These are phyloP conservation scores for Cerceris ruficornis DNA, from an alignment of 2,888 invertebrate species.

Conservation along the genomic window DNA sequence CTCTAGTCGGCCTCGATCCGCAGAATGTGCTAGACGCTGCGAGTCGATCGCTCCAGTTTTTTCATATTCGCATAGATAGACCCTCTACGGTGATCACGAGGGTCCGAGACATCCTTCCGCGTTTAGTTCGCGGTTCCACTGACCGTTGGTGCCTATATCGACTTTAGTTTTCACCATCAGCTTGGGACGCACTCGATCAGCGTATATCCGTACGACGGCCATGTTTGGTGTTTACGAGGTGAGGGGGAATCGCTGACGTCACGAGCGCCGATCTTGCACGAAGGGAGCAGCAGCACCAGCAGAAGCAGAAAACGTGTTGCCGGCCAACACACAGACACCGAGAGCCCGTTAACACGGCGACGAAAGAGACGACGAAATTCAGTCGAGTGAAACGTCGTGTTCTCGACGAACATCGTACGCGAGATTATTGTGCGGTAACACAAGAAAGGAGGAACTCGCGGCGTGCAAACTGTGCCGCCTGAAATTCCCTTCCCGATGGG, in stretches of 20 bases:
- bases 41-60: conserved; percentile 67
- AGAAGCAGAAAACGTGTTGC: conserved; percentile 67
- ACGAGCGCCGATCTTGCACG: conserved; percentile 75
- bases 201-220: conserved; percentile 78
- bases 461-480: conserved; percentile 54
- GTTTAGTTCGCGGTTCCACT: conserved; percentile 38
- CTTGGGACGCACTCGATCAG: conserved; percentile 70
- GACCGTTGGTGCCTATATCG: conserved; percentile 39
- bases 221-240: conserved; percentile 82
- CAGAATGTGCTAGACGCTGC: conserved; percentile 77
- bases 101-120: conserved; percentile 31
- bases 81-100: conserved; percentile 26
- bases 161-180: conserved; percentile 57
- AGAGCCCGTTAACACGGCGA: conserved; percentile 8
- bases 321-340: conserved; percentile 50
- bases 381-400: conserved; percentile 17
- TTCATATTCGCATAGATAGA: conserved; percentile 33
- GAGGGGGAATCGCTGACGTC: conserved; percentile 80
- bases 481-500: conserved; percentile 71
- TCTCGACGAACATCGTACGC: conserved; percentile 32
- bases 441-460: conserved; percentile 42
- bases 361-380: conserved; percentile 13
- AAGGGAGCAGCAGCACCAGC: conserved; percentile 63
- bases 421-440: conserved; percentile 33
- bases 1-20: conserved; percentile 81